Base-by-base conservation (phyloP, 2,797 vertebrate species). In the Anabacerthia variegaticeps region DNA sequence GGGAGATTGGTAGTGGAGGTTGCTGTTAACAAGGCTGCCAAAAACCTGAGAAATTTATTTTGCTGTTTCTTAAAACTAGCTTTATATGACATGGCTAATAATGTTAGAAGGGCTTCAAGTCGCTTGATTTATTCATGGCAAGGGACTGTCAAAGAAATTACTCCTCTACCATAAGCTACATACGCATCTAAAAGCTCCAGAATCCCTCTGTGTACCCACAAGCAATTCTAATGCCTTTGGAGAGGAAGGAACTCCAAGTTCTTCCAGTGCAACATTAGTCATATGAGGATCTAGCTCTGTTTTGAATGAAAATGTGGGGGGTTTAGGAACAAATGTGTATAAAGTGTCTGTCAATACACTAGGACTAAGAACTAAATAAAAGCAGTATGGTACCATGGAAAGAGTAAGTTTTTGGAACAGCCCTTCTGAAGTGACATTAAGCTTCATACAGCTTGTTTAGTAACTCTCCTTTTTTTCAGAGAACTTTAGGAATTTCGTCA, bases 121-220 rank as follows among this genome's bases (percentile, higher is more conserved):
- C 75, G 24, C 26, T n/a, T 28, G 20, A 55, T 66, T 83, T 65
- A 36, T 54, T 90, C 46, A 24, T 7, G 58, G 54, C 41, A 81
- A 88, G 34, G 32, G 48, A 61, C 34, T 85, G 56, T 67, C 73
- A 84, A 46, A 86, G 23, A 75, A 77, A 75, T 78, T 49, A 78
- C 21, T 77, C 48, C 39, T 77, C 14, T 80, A 11, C 17, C 1
- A 2, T 52, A 52, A 77, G 32, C n/a, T 46, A n/a, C 0, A 0
- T 30, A 58, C 16, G 27, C 4, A 41, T 10, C 23, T 74, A 58
- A 94, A 84, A 67, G 56, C 41, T 62, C 23, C 61, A 68, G 54
- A 36, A n/a, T 58, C 32, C 22, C 34, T 56, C 41, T 11, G 3
- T 5, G 28, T 74, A 71, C 12, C 27, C 43, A 46, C 10, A 43